Base-by-base conservation (phyloP, 2,113 vertebrate species). In the Barbus barbus region DNA sequence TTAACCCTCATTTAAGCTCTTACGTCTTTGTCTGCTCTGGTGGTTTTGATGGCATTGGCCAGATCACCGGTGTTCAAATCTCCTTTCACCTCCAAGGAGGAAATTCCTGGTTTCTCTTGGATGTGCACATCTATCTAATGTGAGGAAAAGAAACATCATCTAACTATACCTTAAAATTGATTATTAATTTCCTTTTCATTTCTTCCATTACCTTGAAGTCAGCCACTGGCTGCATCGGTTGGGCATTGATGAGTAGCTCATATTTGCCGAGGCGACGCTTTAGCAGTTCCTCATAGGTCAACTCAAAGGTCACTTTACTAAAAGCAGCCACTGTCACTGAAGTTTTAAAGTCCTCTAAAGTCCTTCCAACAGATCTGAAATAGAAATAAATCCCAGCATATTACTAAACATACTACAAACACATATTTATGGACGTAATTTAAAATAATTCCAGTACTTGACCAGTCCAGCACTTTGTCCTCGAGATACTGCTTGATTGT, bases 241-340 rank as follows among this genome's bases (percentile, higher is more conserved):
- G 96, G 81, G 97, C 95, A 85, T 96, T 95, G 93, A 99, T 96
- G 83, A 94, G 91, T 79, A 98, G 93, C 89, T 98, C 91, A 0
- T 99, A 99, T 89, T 96, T 96, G 48, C 93, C 96, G 20, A 94
- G 95, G 1, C 80, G 93, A 12, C 98, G 91, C 85, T 95, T 96
- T 80, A 99, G 92, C 83, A 99, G 84, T 88, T 99, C 97, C 89
- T 99, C 98, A 0, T 99, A 98, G 1, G 93, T 95, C 88, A 99
- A 93, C 82, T 95, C 94, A 93, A 99, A 99, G 3, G 92, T 97
- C 82, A 96, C 94, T 89, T 97, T 98, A 90, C 96, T 97, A 87
- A 89, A 91, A 88, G 96, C 92, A 31, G 94, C 94, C 46, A 97
- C 36, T 0, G 92, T 96, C 85, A 99, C 93, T 2, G 96, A 96